Conservation (phyloP, 2,113 vertebrate species). For the Anser brachyrhynchus region DNA sequence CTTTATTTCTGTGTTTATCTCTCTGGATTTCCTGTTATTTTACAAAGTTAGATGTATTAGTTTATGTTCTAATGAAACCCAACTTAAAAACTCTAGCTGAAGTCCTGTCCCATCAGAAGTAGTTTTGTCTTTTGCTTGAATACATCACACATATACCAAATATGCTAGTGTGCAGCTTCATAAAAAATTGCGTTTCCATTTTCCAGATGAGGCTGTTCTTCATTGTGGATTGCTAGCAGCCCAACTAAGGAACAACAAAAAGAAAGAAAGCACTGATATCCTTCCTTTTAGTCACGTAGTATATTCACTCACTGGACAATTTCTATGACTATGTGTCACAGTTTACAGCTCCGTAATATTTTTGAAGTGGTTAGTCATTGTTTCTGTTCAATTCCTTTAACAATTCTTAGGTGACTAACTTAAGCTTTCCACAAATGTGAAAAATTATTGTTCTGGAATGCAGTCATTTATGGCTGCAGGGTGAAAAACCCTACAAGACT, state of each 20-base stretch:
- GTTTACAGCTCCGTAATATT: background rate
- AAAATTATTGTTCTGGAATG: background rate
- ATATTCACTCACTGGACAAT: background rate
- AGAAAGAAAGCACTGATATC: background rate
- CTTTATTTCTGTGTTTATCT: background rate
- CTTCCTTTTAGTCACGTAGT: background rate
- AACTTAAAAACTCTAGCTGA: background rate
- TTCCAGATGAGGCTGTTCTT: background rate
- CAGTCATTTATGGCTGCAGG: background rate
- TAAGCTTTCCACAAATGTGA: background rate
- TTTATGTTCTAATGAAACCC: background rate
- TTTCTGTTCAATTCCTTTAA: background rate
- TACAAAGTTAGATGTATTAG: background rate
- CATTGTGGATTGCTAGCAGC: background rate
- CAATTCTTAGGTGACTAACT: background rate
- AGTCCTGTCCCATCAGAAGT: background rate
- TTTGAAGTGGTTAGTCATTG: background rate
- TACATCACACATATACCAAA: background rate
- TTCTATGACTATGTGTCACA: background rate
- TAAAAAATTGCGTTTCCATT: background rate
- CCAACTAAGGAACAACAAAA: background rate
- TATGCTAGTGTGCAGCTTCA: background rate
- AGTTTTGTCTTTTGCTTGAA: background rate
- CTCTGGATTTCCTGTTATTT: background rate
- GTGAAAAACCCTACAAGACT: background rate